Evolutionary conservation across 2,888 invertebrate species (phyloP), one percentile per base, ranked within the genome.

Genomic region (Digitonthophagus gazella): DNA sequence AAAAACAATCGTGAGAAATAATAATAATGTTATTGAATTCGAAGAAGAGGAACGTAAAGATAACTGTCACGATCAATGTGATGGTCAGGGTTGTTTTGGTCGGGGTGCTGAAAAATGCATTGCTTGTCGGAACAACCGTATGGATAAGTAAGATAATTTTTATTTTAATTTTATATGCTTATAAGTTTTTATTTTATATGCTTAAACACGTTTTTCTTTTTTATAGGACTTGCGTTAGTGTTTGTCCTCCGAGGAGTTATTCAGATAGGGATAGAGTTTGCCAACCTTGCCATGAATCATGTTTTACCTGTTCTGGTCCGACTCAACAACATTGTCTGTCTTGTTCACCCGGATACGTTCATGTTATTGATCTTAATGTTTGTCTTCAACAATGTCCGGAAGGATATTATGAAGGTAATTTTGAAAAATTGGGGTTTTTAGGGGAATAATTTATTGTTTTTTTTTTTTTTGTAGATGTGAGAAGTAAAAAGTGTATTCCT

Each of bases 341-440:
- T 1, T 95, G 95, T 81, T 91, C 93, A 0, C 92, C 93, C 2
- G 93, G 92, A 63, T 93, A 95, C 80, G 86, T 94, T 61, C 87
- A 93, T 78, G 92, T 95, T 65, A 90, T 91, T 14, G 95, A 95
- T 83, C 85, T 95, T 71, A 93, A 93, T 57, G 92, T 95, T 15
- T 96, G 96, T 77, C 85, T 95, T 70, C 93, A 94, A 80, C 91
- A 92, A 77, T 96, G 96, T 79, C 95, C 95, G 0, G 94, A 95
- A 78, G 93, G 95, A 64, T 96, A 95, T 80, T 95, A 90, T 84
- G 93, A 93, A 84, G 90, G 92, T 91, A 82, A 83, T 85, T 84
- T 6, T 11, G 8, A 16, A 1, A 19, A 16, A 57, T 8, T n/a
- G n/a, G 63, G 3, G 4, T 61, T n/a, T n/a, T n/a, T n/a, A n/a